Percentiles rank a stretch among this genome's conserved stretches.
Evolutionary conservation across 1,140 invertebrate species (phyloP).

Genomic region (Stenopsyche tienmushanensis): DNA sequence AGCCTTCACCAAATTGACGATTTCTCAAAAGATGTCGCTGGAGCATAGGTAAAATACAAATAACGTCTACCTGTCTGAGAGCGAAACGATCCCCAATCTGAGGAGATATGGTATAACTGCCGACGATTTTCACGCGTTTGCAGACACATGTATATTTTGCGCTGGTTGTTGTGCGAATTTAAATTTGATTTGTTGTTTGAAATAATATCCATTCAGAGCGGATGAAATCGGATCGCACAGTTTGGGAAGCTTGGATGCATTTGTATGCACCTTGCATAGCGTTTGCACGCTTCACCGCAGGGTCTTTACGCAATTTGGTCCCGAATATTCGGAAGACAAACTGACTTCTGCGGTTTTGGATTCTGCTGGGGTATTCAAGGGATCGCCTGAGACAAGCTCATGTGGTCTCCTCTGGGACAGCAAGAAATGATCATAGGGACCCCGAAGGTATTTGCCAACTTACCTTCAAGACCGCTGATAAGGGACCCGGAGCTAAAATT

Average conservation of each 20-base stretch:
- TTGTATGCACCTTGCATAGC: constrained; percentile 18
- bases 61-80: background rate
- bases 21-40: constrained; percentile 36
- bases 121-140: no score
- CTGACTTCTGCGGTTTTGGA: constrained; percentile 1
- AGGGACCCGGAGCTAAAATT: background rate
- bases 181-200: no score
- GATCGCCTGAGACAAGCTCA: background rate
- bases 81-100: no score
- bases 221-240: constrained; percentile 7
- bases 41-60: constrained; percentile 21
- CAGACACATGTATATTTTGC: no score
- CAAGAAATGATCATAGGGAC: background rate
- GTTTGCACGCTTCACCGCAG: constrained; percentile 1
- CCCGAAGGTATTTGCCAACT: background rate
- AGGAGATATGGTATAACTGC: no score
- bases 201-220: no score
- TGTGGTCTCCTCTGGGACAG: constrained; percentile 13
- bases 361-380: background rate
- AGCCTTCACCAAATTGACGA: constrained; percentile 37
- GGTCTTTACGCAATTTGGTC: constrained; percentile 40
- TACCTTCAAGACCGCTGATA: background rate
- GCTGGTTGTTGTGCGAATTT: no score
- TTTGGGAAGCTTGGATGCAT: constrained; percentile 3
- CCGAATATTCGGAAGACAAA: constrained; percentile 5